Percentiles rank a stretch among this genome's conserved stretches.
phyloP scores from a whole-genome alignment of 2,113 vertebrate species.

The Carassius gibelio region DNA sequence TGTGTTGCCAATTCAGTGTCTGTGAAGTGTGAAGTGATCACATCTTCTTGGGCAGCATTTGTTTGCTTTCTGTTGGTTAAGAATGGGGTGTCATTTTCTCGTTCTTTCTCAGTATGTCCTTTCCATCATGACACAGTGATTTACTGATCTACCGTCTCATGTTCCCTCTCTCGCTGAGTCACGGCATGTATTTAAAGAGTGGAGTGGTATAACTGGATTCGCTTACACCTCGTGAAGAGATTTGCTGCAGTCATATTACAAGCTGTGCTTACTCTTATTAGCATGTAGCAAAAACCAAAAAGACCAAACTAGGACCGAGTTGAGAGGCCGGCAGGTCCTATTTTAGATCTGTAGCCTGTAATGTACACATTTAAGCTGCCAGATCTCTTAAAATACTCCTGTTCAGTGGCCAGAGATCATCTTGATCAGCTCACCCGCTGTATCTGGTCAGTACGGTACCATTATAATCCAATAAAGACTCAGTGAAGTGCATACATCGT shows the following conservation, averaged over 20 bases:
- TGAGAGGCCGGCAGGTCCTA: constrained; percentile 36
- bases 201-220: constrained; percentile 32
- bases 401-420: constrained; percentile 25
- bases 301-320: constrained; percentile 55
- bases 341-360: constrained; percentile 55
- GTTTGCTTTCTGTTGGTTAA: constrained; percentile 33
- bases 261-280: constrained; percentile 28
- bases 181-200: constrained; percentile 52
- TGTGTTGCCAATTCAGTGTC: background rate
- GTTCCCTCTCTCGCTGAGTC: constrained; percentile 52
- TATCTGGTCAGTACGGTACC: constrained; percentile 32
- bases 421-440: background rate
- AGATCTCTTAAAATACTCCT: constrained; percentile 48
- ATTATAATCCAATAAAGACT: constrained; percentile 6
- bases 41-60: background rate
- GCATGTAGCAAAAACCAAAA: constrained; percentile 41
- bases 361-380: constrained; percentile 52
- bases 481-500: background rate
- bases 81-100: background rate
- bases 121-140: constrained; percentile 45
- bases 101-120: constrained; percentile 23
- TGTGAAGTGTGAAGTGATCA: background rate
- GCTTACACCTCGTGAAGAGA: constrained; percentile 25
- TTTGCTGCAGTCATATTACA: constrained; percentile 42
- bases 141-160: constrained; percentile 25